phyloP scores from a whole-genome alignment of 2,888 invertebrate species.

The Itoplectis maculator region DNA sequence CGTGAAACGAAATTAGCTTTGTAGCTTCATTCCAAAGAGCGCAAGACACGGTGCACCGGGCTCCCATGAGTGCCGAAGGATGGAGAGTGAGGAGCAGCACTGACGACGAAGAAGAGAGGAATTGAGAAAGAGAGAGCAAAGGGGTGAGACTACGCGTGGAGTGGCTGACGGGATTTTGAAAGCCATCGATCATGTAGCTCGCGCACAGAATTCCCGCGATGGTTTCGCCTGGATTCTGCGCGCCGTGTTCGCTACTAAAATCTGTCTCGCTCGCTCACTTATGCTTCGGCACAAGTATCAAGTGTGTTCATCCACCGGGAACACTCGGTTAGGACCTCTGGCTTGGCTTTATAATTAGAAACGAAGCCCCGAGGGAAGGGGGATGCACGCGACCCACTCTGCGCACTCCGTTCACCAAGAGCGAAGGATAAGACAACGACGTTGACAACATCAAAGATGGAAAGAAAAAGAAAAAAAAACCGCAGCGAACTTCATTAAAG shows the following conservation, averaged over 20 bases:
- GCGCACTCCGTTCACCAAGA: constrained; percentile 24
- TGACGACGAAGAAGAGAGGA: neutral
- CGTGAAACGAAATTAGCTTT: constrained; percentile 64
- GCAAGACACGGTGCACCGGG: constrained; percentile 39
- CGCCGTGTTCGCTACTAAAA: neutral
- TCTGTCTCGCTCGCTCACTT: constrained; percentile 37
- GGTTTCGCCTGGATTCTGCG: neutral
- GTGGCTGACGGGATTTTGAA: constrained; percentile 58
- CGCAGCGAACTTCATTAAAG: neutral
- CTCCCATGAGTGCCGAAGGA: constrained; percentile 20
- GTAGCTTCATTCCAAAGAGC: constrained; percentile 55
- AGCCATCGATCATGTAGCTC: constrained; percentile 62
- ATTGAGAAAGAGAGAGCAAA: constrained; percentile 17
- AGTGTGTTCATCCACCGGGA: constrained; percentile 48
- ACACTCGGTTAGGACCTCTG: constrained; percentile 48
- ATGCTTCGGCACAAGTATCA: constrained; percentile 24
- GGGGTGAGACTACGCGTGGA: constrained; percentile 38
- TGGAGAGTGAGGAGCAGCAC: neutral
- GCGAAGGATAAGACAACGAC: constrained; percentile 15
- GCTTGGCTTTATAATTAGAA: constrained; percentile 65
- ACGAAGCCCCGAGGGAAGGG: constrained; percentile 44
- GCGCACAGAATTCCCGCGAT: neutral
- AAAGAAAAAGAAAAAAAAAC: too few species aligned
- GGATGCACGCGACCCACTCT: constrained; percentile 34
- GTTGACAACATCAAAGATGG: constrained; percentile 2